Conservation (phyloP, 1,140 invertebrate genomes). For the Brachionus koreanus region DNA sequence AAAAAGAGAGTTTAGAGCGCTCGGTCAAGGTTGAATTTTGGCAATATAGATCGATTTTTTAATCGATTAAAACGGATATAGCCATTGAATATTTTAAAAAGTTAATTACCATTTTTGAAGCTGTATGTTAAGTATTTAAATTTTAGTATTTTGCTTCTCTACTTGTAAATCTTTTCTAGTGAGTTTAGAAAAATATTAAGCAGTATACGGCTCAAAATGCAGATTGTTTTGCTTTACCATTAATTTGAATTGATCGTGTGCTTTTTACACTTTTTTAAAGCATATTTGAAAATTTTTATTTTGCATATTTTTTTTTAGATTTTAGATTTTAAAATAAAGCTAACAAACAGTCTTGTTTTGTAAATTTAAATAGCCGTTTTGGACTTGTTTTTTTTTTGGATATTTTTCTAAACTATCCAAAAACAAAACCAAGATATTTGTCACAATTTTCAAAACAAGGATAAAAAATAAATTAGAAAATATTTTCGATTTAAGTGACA, state of each 20-base stretch:
- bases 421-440: no score
- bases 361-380: no score
- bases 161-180: not conserved
- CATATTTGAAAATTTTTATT: not conserved
- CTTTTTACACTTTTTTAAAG: not conserved
- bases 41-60: not conserved
- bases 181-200: not conserved
- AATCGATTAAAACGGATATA: slow-evolving; percentile 36
- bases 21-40: not conserved
- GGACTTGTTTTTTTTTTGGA: no score
- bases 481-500: no score
- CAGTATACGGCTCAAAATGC: not conserved
- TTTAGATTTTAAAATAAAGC: no score
- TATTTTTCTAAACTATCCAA: no score
- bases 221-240: slow-evolving; percentile 1
- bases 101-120: slow-evolving; percentile 39
- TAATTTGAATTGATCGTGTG: not conserved
- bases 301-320: no score
- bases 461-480: no score
- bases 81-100: not conserved
- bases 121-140: slow-evolving; percentile 31
- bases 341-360: no score
- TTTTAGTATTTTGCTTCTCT: slow-evolving; percentile 18
- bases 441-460: no score
- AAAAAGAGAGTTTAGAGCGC: not conserved